A percentile compares a stretch with the other conserved stretches of the same genome.
These are phyloP conservation scores for Agapornis canus DNA, from an alignment of 2,797 vertebrate genomes.

Conservation along the genomic window DNA sequence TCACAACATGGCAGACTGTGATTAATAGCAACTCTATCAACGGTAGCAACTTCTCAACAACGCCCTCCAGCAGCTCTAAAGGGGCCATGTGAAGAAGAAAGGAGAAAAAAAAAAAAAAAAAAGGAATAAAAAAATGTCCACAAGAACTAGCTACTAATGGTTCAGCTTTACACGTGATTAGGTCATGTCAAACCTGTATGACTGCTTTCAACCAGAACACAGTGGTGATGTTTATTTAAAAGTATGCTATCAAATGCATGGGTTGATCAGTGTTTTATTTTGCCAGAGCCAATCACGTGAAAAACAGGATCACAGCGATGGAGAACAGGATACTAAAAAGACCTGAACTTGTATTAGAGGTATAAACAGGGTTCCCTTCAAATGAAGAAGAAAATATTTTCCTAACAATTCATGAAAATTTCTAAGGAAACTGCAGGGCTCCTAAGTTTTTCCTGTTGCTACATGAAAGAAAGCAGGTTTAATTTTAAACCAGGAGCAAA, in stretches of 20 bases:
- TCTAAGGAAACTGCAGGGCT: slow-evolving; percentile 62
- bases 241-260: not conserved
- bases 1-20: slow-evolving; percentile 80
- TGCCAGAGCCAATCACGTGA: not conserved
- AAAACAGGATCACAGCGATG: slow-evolving; percentile 23
- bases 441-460: slow-evolving; percentile 59
- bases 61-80: slow-evolving; percentile 72
- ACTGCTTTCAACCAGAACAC: not conserved
- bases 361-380: slow-evolving; percentile 54
- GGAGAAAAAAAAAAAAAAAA: not conserved
- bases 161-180: slow-evolving; percentile 12
- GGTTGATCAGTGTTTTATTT: slow-evolving; percentile 36
- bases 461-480: slow-evolving; percentile 57
- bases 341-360: slow-evolving; percentile 47
- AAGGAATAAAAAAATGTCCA: not conserved
- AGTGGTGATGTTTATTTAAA: slow-evolving; percentile 35
- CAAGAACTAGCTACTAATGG: not conserved
- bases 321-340: slow-evolving; percentile 34
- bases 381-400: slow-evolving; percentile 59
- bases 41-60: slow-evolving; percentile 74
- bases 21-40: slow-evolving; percentile 82
- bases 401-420: slow-evolving; percentile 40
- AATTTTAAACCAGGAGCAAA: slow-evolving; percentile 64
- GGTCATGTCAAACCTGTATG: slow-evolving; percentile 13
- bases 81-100: slow-evolving; percentile 31